These are phyloP conservation scores for Tragelaphus imberbis DNA, from an alignment of 2,113 vertebrate species.

Conservation along the genomic window DNA sequence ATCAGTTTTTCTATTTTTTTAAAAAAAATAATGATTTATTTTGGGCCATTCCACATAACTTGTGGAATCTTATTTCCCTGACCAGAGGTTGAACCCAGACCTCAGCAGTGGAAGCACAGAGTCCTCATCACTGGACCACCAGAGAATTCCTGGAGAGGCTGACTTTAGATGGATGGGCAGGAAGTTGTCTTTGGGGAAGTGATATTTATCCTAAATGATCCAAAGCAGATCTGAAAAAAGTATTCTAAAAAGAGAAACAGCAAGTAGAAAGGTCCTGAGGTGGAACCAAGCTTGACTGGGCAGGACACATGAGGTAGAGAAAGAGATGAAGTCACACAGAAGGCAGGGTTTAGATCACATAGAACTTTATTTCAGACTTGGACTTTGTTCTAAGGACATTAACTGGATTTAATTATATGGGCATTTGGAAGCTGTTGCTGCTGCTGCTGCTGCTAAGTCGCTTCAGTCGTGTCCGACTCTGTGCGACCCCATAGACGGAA, in stretches of 20 bases:
- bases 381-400: not conserved
- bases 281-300: not conserved
- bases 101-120: not conserved
- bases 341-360: not conserved
- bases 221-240: not conserved
- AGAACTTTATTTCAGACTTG: not conserved
- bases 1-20: not conserved
- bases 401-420: not conserved
- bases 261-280: not conserved
- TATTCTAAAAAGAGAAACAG: not conserved
- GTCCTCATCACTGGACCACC: not conserved
- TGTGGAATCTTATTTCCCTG: not conserved
- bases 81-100: not conserved
- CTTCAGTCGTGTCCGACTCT: not conserved
- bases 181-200: not conserved
- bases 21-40: not conserved
- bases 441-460: not conserved
- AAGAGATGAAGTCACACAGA: not conserved
- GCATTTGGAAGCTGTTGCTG: not conserved
- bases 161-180: not conserved
- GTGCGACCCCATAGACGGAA: too few species aligned
- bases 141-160: not conserved
- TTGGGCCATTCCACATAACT: not conserved
- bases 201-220: not conserved
- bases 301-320: not conserved